Evolutionary conservation across 2,797 vertebrate species (phyloP).

Genomic region (Botia kubotai): DNA sequence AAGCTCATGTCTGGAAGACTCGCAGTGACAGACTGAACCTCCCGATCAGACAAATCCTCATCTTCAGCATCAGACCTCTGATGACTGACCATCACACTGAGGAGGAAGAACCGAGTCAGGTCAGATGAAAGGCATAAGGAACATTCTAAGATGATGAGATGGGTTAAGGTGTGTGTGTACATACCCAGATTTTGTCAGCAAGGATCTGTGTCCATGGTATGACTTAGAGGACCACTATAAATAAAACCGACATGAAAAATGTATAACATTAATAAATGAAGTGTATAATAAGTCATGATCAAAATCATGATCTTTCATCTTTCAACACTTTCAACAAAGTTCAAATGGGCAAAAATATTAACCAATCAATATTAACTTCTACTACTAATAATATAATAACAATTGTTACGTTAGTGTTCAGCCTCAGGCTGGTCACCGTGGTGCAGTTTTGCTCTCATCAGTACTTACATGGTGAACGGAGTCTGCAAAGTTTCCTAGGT

Average conservation of each 20-base stretch:
- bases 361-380: no score
- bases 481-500: slow-evolving; percentile 71
- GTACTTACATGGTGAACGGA: slow-evolving; percentile 74
- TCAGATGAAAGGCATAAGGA: not conserved
- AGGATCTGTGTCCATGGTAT: slow-evolving; percentile 39
- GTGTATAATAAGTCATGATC: no score
- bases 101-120: not conserved
- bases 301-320: no score
- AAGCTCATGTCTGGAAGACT: slow-evolving; percentile 64
- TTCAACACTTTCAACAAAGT: no score
- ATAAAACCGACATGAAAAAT: not conserved
- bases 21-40: slow-evolving; percentile 61
- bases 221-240: slow-evolving; percentile 61
- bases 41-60: slow-evolving; percentile 61
- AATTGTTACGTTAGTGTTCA: not conserved
- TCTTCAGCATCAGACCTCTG: slow-evolving; percentile 53
- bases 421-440: not conserved
- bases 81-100: slow-evolving; percentile 72
- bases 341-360: no score
- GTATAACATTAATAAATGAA: no score
- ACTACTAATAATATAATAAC: no score
- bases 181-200: slow-evolving; percentile 58
- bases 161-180: not conserved
- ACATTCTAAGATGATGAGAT: not conserved
- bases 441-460: not conserved